phyloP scores from a whole-genome alignment of 2,797 vertebrate species.

The Chrosomus eos region DNA sequence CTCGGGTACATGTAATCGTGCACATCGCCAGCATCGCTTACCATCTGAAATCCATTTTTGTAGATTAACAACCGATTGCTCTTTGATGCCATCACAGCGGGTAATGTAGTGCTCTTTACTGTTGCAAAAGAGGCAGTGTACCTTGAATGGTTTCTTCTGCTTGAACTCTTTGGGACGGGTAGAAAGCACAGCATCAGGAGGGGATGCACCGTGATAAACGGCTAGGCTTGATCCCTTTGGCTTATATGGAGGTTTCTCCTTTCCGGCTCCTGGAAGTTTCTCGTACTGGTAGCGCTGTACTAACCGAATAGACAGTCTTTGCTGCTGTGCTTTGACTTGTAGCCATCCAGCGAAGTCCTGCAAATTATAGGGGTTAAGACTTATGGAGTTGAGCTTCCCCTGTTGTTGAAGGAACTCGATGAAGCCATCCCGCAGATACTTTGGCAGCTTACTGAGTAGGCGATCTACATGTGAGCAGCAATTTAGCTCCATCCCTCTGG shows the following conservation, averaged over 20 bases:
- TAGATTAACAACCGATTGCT: neutral
- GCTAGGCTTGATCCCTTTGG: too few species aligned
- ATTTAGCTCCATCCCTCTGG: constrained; percentile 23
- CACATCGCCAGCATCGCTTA: too few species aligned
- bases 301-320: constrained; percentile 31
- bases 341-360: constrained; percentile 36
- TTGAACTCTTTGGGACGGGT: too few species aligned
- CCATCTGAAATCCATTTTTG: neutral
- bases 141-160: too few species aligned
- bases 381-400: constrained; percentile 34
- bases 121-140: too few species aligned
- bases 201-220: too few species aligned
- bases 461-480: constrained; percentile 18
- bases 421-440: constrained; percentile 37
- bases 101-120: too few species aligned
- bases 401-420: constrained; percentile 33
- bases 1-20: neutral
- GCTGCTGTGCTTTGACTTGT: constrained; percentile 45
- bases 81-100: too few species aligned
- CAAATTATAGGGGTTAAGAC: constrained; percentile 43
- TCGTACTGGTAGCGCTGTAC: constrained; percentile 24
- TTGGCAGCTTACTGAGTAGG: constrained; percentile 31
- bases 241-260: neutral
- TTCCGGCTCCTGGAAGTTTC: neutral
- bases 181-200: too few species aligned